These are phyloP conservation scores for Ernsta delagoae DNA, from an alignment of 2,888 invertebrate genomes.

Conservation along the genomic window DNA sequence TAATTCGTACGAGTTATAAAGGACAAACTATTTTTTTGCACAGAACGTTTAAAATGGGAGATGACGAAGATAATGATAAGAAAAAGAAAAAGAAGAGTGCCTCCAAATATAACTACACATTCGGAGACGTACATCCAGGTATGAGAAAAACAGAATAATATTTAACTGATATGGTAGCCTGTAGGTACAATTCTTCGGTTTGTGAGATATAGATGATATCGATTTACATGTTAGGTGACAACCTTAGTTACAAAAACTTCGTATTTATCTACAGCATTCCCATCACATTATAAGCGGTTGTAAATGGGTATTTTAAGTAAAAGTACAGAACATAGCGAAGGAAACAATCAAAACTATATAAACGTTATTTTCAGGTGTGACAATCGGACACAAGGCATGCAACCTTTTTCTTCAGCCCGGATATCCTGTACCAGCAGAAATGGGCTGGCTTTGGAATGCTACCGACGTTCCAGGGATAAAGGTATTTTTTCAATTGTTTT, in stretches of 20 bases:
- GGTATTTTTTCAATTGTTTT: conserved; percentile 48
- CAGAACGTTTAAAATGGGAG: conserved; percentile 54
- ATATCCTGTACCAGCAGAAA: conserved; percentile 84
- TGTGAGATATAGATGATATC: no score
- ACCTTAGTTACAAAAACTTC: no score
- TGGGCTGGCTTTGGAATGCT: conserved; percentile 89
- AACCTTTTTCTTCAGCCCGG: conserved; percentile 67
- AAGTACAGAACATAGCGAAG: no score
- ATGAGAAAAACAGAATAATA: conserved; percentile 29
- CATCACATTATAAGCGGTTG: no score
- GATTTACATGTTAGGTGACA: no score
- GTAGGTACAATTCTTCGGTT: no score
- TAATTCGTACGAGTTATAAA: neutral
- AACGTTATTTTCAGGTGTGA: conserved; percentile 55
- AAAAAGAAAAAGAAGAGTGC: conserved; percentile 72
- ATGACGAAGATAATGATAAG: conserved; percentile 65
- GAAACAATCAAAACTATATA: neutral
- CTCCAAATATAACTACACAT: conserved; percentile 77
- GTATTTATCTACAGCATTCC: no score
- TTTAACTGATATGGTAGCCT: no score
- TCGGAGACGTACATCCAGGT: conserved; percentile 83
- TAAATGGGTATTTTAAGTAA: no score
- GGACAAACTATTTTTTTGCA: neutral
- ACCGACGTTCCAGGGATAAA: conserved; percentile 67
- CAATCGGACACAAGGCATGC: conserved; percentile 84